phyloP scores from a whole-genome alignment of 2,113 vertebrate species.

The Pyxicephalus adspersus region DNA sequence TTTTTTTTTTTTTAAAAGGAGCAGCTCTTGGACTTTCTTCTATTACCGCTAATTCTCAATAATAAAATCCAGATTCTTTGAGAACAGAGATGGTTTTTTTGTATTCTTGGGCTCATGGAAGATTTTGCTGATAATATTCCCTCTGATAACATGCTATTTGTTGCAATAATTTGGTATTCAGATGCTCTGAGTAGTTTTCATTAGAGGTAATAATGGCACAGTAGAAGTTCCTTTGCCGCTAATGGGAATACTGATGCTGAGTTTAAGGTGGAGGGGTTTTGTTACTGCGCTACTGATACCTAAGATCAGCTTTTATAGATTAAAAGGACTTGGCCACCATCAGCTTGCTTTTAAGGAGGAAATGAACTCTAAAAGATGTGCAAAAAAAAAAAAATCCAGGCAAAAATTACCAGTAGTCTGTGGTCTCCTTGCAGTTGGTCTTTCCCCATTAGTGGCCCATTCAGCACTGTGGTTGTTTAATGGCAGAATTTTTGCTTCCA shows the following conservation, averaged over 20 bases:
- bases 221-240: not conserved
- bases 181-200: not conserved
- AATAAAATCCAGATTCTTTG: conserved; percentile 11
- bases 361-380: no score
- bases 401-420: no score
- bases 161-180: conserved; percentile 22
- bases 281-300: not conserved
- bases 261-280: not conserved
- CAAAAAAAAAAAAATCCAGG: no score
- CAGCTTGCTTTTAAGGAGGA: no score
- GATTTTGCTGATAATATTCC: conserved; percentile 10
- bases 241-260: no score
- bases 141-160: conserved; percentile 11
- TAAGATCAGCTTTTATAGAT: no score
- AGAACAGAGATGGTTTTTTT: not conserved
- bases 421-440: no score
- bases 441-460: no score
- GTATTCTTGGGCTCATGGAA: not conserved
- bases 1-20: not conserved
- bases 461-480: no score
- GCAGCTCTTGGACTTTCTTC: not conserved
- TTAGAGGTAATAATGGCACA: conserved; percentile 4
- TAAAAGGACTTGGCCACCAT: no score
- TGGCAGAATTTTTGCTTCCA: no score
- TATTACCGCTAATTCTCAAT: conserved; percentile 5